Percentiles rank a stretch among this genome's conserved stretches.
Conservation (phyloP, 2,113 vertebrate genomes). For the Perca flavescens region DNA sequence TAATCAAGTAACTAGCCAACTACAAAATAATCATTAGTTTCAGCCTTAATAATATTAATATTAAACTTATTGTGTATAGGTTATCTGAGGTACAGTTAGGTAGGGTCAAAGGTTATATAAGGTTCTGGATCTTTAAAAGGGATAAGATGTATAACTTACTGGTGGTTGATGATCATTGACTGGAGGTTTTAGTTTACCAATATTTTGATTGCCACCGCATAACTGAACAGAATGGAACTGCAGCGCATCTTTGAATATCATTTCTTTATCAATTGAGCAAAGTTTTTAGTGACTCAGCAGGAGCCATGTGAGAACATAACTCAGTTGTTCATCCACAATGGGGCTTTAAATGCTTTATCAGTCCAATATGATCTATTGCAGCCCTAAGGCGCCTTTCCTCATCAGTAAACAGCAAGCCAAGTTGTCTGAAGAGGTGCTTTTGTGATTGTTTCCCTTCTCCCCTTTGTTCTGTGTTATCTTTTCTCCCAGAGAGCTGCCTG, state of each 20-base stretch:
- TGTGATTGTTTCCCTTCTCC: slow-evolving; percentile 65
- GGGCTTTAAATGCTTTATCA: not conserved
- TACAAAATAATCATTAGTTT: not conserved
- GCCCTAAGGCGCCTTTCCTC: slow-evolving; percentile 28
- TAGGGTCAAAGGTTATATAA: not conserved
- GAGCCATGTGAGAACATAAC: not conserved
- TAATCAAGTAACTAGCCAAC: not conserved
- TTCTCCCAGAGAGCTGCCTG: slow-evolving; percentile 49
- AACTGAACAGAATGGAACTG: too few species aligned
- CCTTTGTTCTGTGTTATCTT: slow-evolving; percentile 82
- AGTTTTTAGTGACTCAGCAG: slow-evolving; percentile 24
- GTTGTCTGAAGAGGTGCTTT: slow-evolving; percentile 71
- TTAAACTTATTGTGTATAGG: not conserved
- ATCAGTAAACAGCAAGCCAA: slow-evolving; percentile 24
- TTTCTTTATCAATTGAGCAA: not conserved
- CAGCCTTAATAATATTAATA: not conserved
- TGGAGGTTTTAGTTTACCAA: not conserved
- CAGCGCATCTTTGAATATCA: not conserved
- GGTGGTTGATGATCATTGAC: not conserved
- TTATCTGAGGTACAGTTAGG: not conserved
- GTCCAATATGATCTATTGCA: slow-evolving; percentile 17
- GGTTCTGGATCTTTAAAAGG: not conserved
- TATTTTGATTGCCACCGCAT: too few species aligned
- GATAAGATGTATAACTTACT: not conserved
- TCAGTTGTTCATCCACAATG: not conserved